Evolutionary conservation across 2,113 vertebrate genomes (phyloP).

Genomic region (Cavia aperea): DNA sequence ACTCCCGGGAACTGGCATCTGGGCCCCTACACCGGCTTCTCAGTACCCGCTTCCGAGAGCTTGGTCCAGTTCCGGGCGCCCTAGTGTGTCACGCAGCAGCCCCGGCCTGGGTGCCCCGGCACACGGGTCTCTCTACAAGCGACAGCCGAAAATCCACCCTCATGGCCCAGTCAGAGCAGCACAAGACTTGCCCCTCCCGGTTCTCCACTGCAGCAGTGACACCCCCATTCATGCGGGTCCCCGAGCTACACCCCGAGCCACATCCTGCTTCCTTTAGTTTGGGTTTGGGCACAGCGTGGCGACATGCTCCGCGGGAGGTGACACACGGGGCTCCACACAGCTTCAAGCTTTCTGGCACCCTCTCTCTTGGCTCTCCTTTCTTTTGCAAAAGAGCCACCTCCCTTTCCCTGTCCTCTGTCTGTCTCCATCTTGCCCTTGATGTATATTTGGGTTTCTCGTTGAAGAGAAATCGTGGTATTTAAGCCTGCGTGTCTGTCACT

Average conservation of each 20-base stretch:
- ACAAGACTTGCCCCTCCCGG: not conserved
- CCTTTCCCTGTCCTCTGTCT: not conserved
- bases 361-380: not conserved
- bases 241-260: not conserved
- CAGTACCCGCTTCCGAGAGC: not conserved
- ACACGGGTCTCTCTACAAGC: not conserved
- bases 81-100: not conserved
- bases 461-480: not conserved
- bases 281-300: fast-evolving
- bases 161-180: not conserved
- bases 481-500: not conserved
- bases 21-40: not conserved
- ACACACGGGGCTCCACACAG: fast-evolving
- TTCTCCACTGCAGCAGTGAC: not conserved
- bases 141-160: not conserved
- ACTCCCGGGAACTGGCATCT: not conserved
- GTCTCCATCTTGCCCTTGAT: not conserved
- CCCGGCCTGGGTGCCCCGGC: not conserved
- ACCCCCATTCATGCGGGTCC: not conserved
- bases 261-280: not conserved
- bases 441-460: not conserved
- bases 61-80: not conserved
- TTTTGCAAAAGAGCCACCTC: not conserved
- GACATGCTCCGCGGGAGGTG: not conserved
- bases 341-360: not conserved